These are phyloP conservation scores for Bettongia penicillata DNA, from an alignment of 2,113 vertebrate species.

Conservation along the genomic window DNA sequence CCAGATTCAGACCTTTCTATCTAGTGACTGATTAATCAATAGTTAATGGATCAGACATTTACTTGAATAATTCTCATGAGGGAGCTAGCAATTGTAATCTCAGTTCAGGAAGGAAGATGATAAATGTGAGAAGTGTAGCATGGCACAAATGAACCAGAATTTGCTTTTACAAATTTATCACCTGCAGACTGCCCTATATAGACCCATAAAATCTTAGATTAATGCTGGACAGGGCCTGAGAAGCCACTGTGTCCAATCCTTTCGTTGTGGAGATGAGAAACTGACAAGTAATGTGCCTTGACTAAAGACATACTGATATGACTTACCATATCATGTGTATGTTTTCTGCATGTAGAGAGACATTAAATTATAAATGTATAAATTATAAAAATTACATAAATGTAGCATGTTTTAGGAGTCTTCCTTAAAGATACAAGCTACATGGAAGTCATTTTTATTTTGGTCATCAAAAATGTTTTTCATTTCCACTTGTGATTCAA, in stretches of 20 bases:
- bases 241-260: not conserved
- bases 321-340: not conserved
- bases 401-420: not conserved
- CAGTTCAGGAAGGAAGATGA: not conserved
- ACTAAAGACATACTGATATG: not conserved
- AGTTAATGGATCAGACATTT: not conserved
- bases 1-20: not conserved
- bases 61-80: not conserved
- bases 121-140: not conserved
- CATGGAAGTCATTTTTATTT: not conserved
- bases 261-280: not conserved
- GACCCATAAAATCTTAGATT: not conserved
- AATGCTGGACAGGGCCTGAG: not conserved
- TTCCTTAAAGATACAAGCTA: not conserved
- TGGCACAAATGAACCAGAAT: not conserved
- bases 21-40: not conserved
- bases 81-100: not conserved
- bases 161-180: conserved; percentile 39
- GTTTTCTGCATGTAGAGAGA: not conserved
- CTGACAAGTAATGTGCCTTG: not conserved
- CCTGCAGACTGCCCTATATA: not conserved
- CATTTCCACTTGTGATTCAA: not conserved
- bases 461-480: not conserved
- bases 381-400: not conserved
- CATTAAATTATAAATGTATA: not conserved